phyloP scores from a whole-genome alignment of 2,113 vertebrate species.

The Macrotus californicus region DNA sequence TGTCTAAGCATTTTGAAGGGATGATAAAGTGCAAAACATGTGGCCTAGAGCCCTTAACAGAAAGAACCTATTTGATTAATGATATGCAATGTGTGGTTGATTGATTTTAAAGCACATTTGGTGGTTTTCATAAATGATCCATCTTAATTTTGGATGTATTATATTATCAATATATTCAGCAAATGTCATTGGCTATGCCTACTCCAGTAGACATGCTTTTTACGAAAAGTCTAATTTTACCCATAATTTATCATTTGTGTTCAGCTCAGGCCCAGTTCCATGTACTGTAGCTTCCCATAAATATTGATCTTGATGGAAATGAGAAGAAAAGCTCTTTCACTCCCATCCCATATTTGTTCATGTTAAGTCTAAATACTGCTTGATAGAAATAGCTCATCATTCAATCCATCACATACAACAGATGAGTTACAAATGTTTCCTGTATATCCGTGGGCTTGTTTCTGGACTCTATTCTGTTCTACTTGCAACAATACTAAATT shows the following conservation, averaged over 20 bases:
- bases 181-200: not conserved
- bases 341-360: not conserved
- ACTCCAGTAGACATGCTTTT: not conserved
- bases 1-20: not conserved
- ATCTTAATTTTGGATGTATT: slow-evolving; percentile 61
- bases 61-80: slow-evolving; percentile 33
- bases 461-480: not conserved
- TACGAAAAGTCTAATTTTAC: slow-evolving; percentile 48
- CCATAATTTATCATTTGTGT: slow-evolving; percentile 28
- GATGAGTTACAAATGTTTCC: not conserved
- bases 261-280: not conserved
- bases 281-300: not conserved
- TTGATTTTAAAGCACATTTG: slow-evolving; percentile 45
- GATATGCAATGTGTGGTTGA: not conserved
- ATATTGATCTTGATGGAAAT: not conserved
- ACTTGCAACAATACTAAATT: not conserved
- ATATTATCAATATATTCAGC: slow-evolving; percentile 38
- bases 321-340: not conserved
- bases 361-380: not conserved
- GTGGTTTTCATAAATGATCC: slow-evolving; percentile 41
- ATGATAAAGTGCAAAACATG: not conserved
- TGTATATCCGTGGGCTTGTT: not conserved
- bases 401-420: not conserved
- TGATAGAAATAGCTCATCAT: not conserved
- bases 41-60: not conserved